A percentile compares a stretch with the other conserved stretches of the same genome.
These are phyloP conservation scores for Lepidotrigona ventralis DNA, from an alignment of 1,140 invertebrate species.

Conservation along the genomic window DNA sequence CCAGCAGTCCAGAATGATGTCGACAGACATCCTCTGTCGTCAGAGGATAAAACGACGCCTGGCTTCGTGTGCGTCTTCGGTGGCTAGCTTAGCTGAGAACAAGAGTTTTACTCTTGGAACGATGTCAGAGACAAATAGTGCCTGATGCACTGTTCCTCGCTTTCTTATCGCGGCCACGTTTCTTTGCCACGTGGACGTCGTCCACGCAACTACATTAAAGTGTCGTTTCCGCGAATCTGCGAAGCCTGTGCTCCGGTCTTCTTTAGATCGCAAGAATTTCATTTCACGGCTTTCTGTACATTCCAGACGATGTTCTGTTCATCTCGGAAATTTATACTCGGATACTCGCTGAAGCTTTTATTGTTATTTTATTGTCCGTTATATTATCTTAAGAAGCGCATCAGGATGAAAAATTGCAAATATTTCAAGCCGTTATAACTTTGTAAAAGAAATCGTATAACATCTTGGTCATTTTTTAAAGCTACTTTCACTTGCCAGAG, in stretches of 20 bases:
- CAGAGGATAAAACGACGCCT: conserved; percentile 41
- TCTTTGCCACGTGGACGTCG: conserved; percentile 7
- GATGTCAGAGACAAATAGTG: conserved; percentile 57
- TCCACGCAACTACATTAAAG: conserved; percentile 21
- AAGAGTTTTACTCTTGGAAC: conserved; percentile 53
- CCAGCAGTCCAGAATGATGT: conserved; percentile 16
- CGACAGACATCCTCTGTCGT: conserved; percentile 14
- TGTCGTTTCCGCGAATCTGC: conserved; percentile 21
- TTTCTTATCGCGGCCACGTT: conserved; percentile 18
- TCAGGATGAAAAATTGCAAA: no score
- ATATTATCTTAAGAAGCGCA: no score
- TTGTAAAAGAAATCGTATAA: no score
- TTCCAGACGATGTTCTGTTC: background rate
- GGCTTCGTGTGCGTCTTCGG: conserved; percentile 8
- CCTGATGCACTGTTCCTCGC: conserved; percentile 30
- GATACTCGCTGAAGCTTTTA: no score
- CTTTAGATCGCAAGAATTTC: background rate
- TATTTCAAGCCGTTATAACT: no score
- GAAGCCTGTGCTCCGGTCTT: background rate
- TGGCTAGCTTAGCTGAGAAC: conserved; percentile 51
- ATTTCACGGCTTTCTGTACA: background rate
- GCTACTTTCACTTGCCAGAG: no score
- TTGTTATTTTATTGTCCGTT: no score
- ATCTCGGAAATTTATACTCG: background rate
- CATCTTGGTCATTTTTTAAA: no score